phyloP scores from a whole-genome alignment of 2,888 invertebrate genomes.

The Allygus modestus region DNA sequence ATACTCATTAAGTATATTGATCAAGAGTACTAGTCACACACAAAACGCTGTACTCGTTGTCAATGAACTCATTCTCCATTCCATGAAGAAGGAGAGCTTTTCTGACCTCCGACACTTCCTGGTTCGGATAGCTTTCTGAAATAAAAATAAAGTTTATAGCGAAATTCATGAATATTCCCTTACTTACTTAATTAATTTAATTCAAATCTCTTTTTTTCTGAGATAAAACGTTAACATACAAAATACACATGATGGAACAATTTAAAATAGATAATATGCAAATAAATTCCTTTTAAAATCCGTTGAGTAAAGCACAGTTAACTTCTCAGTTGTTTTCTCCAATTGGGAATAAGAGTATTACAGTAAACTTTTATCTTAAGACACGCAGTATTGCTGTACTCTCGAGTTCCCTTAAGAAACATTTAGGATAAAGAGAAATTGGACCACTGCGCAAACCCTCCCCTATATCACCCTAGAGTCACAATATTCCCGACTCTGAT shows the following conservation, averaged over 20 bases:
- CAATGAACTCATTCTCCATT: constrained; percentile 21
- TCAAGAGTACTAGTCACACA: constrained; percentile 6
- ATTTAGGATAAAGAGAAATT: constrained; percentile 2
- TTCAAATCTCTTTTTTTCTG: no score
- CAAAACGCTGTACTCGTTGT: background rate
- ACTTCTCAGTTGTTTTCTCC: no score
- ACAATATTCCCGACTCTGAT: background rate
- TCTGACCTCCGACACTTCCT: background rate
- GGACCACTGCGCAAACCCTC: background rate
- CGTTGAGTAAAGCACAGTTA: no score
- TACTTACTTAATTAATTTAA: no score
- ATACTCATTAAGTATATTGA: background rate
- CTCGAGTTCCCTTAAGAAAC: background rate
- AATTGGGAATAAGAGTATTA: no score
- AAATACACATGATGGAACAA: no score
- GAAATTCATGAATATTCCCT: no score
- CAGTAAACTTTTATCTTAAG: background rate
- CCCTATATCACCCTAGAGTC: background rate
- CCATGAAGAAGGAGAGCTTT: background rate
- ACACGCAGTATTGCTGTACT: background rate
- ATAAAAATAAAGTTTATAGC: background rate
- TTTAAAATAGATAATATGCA: no score
- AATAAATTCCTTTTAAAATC: no score
- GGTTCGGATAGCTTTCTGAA: constrained; percentile 38
- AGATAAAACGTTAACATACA: no score